phyloP scores from a whole-genome alignment of 2,888 invertebrate genomes.

The Nemotelus nigrinus region DNA sequence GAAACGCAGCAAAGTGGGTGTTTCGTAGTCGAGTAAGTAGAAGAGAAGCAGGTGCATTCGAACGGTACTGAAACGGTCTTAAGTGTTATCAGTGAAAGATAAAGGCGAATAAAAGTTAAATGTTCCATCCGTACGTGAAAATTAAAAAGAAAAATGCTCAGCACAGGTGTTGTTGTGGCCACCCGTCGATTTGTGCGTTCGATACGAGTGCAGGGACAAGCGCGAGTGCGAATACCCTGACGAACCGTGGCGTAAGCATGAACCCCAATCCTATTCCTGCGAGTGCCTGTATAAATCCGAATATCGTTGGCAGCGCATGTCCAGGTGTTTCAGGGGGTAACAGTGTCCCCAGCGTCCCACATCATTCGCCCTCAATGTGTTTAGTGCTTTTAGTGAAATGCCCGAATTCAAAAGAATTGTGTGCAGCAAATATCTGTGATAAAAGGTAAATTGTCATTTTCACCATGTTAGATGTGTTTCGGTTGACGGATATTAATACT shows the following conservation, averaged over 20 bases:
- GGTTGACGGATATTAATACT: too few species aligned
- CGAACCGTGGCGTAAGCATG: not conserved
- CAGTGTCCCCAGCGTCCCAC: constrained; percentile 47
- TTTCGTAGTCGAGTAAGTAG: too few species aligned
- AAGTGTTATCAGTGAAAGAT: not conserved
- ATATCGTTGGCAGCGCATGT: constrained; percentile 24
- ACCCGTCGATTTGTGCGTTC: constrained; percentile 24
- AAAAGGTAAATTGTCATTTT: constrained; percentile 59
- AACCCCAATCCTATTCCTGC: constrained; percentile 28
- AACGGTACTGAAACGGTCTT: too few species aligned
- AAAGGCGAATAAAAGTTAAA: constrained; percentile 55
- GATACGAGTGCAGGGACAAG: constrained; percentile 16
- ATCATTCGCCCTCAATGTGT: constrained; percentile 60
- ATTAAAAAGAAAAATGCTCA: constrained; percentile 62
- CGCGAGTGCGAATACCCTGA: not conserved
- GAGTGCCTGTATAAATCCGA: not conserved
- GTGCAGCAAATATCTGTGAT: constrained; percentile 64
- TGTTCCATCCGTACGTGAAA: constrained; percentile 65
- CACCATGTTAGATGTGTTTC: too few species aligned
- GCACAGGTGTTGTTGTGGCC: constrained; percentile 50
- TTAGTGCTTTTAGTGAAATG: constrained; percentile 65
- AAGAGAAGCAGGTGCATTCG: too few species aligned
- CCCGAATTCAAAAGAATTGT: constrained; percentile 65
- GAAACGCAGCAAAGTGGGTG: too few species aligned
- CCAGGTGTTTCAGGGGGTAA: constrained; percentile 40